Percentiles rank a stretch among this genome's conserved stretches.
Conservation (phyloP, 2,113 vertebrate species). For the Pandion haliaetus region DNA sequence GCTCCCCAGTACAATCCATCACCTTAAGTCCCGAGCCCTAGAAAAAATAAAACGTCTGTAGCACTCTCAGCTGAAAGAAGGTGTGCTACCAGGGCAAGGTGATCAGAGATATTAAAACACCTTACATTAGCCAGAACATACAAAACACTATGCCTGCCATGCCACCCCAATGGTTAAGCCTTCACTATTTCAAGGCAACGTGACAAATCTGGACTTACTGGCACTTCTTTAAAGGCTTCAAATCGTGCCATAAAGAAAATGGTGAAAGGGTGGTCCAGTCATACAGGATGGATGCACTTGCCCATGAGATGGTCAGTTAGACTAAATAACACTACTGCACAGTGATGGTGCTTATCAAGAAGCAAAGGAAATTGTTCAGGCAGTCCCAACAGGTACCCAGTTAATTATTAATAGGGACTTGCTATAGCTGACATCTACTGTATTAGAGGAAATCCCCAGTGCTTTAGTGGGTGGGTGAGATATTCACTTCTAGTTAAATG, state of each 20-base stretch:
- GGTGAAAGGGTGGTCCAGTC: not conserved
- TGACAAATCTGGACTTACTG: not conserved
- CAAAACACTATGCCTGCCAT: not conserved
- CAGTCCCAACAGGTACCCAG: not conserved
- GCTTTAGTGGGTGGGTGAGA: not conserved
- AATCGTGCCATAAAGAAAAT: not conserved
- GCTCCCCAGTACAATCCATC: not conserved
- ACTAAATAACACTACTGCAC: not conserved
- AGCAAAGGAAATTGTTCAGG: constrained; percentile 1
- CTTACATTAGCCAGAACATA: not conserved
- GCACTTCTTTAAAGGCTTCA: not conserved
- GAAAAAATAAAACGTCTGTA: not conserved
- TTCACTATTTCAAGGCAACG: not conserved
- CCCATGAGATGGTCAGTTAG: not conserved
- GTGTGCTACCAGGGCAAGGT: not conserved
- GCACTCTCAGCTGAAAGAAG: not conserved
- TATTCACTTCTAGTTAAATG: constrained; percentile 3
- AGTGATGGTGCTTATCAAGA: not conserved
- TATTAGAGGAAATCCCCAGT: not conserved
- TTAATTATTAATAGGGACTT: constrained; percentile 38
- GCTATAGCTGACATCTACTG: not conserved
- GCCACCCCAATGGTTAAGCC: not conserved
- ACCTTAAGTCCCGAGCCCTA: not conserved
- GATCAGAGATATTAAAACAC: not conserved
- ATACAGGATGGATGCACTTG: not conserved